Base-by-base conservation (phyloP, 2,888 invertebrate genomes). In the Piscicola geometra region DNA sequence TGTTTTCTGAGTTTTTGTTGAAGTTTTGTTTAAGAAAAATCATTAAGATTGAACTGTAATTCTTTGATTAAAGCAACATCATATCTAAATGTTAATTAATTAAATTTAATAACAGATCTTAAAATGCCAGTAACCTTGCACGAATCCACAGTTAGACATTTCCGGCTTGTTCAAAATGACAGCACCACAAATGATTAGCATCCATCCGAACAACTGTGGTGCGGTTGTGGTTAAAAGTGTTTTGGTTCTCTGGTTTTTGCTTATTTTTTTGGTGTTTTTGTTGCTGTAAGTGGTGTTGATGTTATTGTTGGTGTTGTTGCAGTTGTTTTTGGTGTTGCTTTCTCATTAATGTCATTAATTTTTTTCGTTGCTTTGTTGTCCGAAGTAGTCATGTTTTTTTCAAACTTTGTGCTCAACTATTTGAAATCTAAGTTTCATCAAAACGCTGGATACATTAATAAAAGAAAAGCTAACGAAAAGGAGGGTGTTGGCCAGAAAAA, bases 61-160 rank as follows among this genome's bases (percentile, higher is more conserved):
- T 47, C 9, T 47, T 47, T 47, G 50, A 47, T 9, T 47, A 15
- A 47, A 47, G 21, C 21, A 47, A 47, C 50, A n/a, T n/a, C n/a
- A n/a, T n/a, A n/a, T n/a, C n/a, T n/a, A n/a, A n/a, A n/a, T n/a
- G 50, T 15, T 47, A 47, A 47, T 47, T 47, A 47, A 47, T 9
- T 21, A 47, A 47, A 47, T 15, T 47, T 21, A 47, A 9, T 15
- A 47, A 47, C n/a, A n/a, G n/a, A n/a, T n/a, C n/a, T n/a, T n/a
- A n/a, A n/a, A n/a, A n/a, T n/a, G n/a, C n/a, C n/a, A 25, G 3
- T n/a, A 56, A 56, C 60, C 60, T 56, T 56, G 60, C 60, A 56
- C 60, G n/a, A 18, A 56, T 18, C 60, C 60, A 56, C 60, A 56
- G 15, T 56, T 56, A 56, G n/a, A 3, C n/a, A 21, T 56, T 9